phyloP scores from a whole-genome alignment of 2,888 invertebrate species.

The Acleris cristana region DNA sequence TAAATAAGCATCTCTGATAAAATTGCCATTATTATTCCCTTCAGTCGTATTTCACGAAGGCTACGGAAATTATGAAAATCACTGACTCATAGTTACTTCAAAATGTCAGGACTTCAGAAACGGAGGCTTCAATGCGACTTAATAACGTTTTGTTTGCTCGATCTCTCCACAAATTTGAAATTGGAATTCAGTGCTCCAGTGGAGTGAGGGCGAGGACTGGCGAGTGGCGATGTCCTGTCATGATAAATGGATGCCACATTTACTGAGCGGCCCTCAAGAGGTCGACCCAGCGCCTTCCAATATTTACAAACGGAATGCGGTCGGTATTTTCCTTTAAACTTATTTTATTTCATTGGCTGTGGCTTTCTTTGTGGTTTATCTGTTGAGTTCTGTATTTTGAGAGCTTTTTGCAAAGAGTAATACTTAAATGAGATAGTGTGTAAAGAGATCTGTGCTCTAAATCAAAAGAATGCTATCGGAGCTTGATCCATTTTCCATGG shows the following conservation, averaged over 20 bases:
- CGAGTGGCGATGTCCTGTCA: constrained; percentile 13
- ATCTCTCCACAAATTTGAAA: constrained; percentile 26
- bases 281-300: not conserved
- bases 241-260: constrained; percentile 17
- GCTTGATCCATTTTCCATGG: no score
- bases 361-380: constrained; percentile 4
- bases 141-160: constrained; percentile 23
- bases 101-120: not conserved
- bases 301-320: constrained; percentile 20
- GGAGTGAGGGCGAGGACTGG: constrained; percentile 5
- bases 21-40: no score
- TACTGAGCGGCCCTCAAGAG: constrained; percentile 7
- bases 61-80: no score
- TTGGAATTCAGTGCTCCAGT: constrained; percentile 3
- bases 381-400: not conserved
- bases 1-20: not conserved
- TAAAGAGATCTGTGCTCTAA: no score
- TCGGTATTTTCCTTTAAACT: constrained; percentile 11
- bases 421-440: no score
- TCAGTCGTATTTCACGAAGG: no score
- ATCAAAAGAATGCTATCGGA: no score
- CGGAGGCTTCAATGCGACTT: constrained; percentile 3
- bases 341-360: constrained; percentile 8
- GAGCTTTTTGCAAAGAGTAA: not conserved
- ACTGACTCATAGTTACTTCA: not conserved